Evolutionary conservation across 2,113 vertebrate genomes (phyloP), one percentile per base, ranked within the genome.

Genomic region (Circaetus gallicus): DNA sequence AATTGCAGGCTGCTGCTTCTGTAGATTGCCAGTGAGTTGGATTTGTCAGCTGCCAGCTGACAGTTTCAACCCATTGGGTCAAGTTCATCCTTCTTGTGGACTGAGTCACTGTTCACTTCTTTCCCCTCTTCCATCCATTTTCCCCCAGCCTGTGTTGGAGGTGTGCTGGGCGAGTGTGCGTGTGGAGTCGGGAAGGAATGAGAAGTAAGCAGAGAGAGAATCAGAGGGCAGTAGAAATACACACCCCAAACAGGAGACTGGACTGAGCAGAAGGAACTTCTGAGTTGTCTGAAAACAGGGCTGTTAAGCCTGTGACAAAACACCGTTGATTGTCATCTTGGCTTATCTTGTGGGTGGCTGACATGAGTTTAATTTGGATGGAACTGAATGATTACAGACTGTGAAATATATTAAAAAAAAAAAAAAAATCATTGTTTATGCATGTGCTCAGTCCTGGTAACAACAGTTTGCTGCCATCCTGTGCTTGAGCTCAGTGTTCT

Each of bases 131-230:
- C 26, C 16, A 13, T 62, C 40, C 1, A 0, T 66, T 67, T 67
- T 22, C 11, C 50, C 31, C 13, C 2, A 20, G 32, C 9, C 18
- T 25, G 25, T 52, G 50, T 12, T 52, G 45, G 62, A 36, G 15
- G 2, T 40, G 29, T 87, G 50, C 50, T 2, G 18, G 14, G 52
- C 2, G 2, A 40, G 17, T 5, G 25, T 34, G 28, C 7, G 1
- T 28, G 26, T 19, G 36, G 66, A 24, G 38, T 10, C 0, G 1
- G 28, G 29, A 34, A 22, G 56, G 61, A 74, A 7, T n/a, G 43
- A 86, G 52, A 26, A 89, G 40, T n/a, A 31, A 73, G 17, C 43
- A 90, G 56, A 58, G 24, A 55, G 43, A 55, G 73, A 71, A 40
- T 20, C 10, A 7, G 80, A 31, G n/a, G 10, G 82, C 31, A 19